Percentiles rank a stretch among this genome's conserved stretches.
These are phyloP conservation scores for Aurelia aurita DNA, from an alignment of 30 jellyfish, hydroid and myxozoan species.

Conservation along the genomic window DNA sequence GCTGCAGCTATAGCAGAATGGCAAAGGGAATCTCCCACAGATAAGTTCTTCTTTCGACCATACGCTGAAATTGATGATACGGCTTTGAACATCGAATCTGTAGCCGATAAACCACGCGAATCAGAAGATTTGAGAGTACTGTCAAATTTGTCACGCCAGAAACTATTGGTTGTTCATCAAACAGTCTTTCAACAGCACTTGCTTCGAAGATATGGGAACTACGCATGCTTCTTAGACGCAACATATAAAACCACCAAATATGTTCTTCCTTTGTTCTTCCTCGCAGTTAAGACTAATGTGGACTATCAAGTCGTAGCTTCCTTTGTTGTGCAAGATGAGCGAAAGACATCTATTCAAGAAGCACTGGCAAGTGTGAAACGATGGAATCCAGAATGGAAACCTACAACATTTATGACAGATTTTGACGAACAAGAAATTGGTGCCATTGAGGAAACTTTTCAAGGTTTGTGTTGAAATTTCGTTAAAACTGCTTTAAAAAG, in stretches of 20 bases:
- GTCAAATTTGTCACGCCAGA: background rate
- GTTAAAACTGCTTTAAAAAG: no score
- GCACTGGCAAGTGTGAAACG: constrained; percentile 50
- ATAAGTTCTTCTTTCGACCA: no score
- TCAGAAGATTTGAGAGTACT: background rate
- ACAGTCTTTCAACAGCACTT: constrained; percentile 66
- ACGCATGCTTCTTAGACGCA: constrained; percentile 49
- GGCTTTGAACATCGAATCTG: no score
- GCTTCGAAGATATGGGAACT: constrained; percentile 69
- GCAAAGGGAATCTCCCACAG: no score
- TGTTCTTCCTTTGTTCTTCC: constrained; percentile 67
- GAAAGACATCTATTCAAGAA: constrained; percentile 44
- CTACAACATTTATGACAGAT: constrained; percentile 47
- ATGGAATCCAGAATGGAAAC: constrained; percentile 75
- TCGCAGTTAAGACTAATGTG: constrained; percentile 81
- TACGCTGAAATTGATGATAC: no score
- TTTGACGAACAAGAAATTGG: constrained; percentile 50
- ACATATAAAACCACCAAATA: constrained; percentile 56
- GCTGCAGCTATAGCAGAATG: no score
- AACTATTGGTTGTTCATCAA: constrained; percentile 72
- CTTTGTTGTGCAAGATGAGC: constrained; percentile 56
- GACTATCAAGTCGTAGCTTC: constrained; percentile 81
- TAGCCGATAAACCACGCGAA: background rate
- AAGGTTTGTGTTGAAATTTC: constrained; percentile 33
- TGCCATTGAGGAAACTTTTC: constrained; percentile 52